Evolutionary conservation across 2,888 invertebrate species (phyloP), one percentile per base, ranked within the genome.

Genomic region (Papilio elwesi): DNA sequence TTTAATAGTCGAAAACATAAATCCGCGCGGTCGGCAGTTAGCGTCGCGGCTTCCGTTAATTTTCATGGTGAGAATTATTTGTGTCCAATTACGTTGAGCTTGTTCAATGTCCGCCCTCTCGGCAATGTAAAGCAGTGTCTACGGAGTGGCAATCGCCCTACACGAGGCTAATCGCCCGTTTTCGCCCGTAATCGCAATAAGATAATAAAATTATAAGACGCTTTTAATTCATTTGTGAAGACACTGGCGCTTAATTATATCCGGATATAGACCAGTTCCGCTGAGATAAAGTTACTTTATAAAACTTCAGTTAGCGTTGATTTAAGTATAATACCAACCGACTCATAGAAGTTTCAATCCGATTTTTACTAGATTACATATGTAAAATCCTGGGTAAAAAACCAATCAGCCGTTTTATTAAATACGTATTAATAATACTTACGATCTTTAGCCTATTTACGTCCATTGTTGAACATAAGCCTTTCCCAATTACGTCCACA

Each of bases 151-250:
- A 68, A 59, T 66, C 59, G 59, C 70, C 74, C 52, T 57, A 76
- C 70, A 78, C 70, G 26, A 79, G 78, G 77, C 78, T 88, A 89
- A 90, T 89, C 85, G 86, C 80, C 81, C 89, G 86, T 88, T 90
- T 59, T 89, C 90, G 90, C n/a, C 90, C 90, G 88, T 91, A 90
- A 91, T 91, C 89, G 89, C 89, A 89, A 91, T 91, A 92, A 91
- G 89, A 91, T 91, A 89, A 91, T 90, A 89, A 90, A 90, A 89
- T 87, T 86, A 86, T 86, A 80, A 84, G 83, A 84, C 87, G 86
- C 83, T 88, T 87, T 87, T 90, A 91, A 91, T 92, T 90, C 90
- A 91, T 92, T 90, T 89, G 88, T 85, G 87, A 87, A 84, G 84
- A 88, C 85, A 85, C 87, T 83, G 85, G 83, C 85, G 86, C 83